A percentile compares a stretch with the other conserved stretches of the same genome.
Conservation (phyloP, 1,140 invertebrate species). For the Mizuhopecten yessoensis region DNA sequence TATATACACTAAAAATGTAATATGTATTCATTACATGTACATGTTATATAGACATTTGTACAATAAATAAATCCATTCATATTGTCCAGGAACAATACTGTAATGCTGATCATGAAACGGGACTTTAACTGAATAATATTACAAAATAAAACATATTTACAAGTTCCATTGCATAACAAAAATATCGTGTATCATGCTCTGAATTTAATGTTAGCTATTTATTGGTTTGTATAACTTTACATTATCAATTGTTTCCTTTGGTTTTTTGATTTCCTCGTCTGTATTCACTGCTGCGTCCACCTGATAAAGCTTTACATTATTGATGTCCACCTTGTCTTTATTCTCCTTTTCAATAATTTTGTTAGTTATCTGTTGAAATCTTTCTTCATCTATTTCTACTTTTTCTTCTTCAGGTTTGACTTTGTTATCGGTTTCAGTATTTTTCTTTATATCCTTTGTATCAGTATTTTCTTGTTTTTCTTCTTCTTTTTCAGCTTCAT, state of each 20-base stretch:
- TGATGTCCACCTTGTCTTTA: not conserved
- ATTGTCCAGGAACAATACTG: not conserved
- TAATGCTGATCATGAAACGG: not conserved
- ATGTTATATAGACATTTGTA: too few relatives aligned
- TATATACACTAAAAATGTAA: too few relatives aligned
- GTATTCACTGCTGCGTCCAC: not conserved
- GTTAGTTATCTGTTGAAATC: not conserved
- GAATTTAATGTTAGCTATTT: not conserved
- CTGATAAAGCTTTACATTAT: not conserved
- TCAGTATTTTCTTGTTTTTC: not conserved
- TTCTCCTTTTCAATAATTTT: not conserved
- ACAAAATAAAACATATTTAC: not conserved
- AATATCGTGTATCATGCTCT: not conserved
- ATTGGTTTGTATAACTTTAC: not conserved
- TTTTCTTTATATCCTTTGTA: not conserved
- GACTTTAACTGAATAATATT: too few relatives aligned
- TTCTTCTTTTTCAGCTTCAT: too few relatives aligned
- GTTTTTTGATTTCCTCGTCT: not conserved
- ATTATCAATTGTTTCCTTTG: not conserved
- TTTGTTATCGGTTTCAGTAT: not conserved
- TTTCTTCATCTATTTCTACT: conserved; percentile 14
- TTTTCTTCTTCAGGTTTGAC: not conserved
- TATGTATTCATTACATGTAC: too few relatives aligned
- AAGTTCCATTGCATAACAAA: not conserved
- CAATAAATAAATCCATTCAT: too few relatives aligned